These are phyloP conservation scores for Pteruthius melanotis DNA, from an alignment of 2,113 vertebrate genomes.

Conservation along the genomic window DNA sequence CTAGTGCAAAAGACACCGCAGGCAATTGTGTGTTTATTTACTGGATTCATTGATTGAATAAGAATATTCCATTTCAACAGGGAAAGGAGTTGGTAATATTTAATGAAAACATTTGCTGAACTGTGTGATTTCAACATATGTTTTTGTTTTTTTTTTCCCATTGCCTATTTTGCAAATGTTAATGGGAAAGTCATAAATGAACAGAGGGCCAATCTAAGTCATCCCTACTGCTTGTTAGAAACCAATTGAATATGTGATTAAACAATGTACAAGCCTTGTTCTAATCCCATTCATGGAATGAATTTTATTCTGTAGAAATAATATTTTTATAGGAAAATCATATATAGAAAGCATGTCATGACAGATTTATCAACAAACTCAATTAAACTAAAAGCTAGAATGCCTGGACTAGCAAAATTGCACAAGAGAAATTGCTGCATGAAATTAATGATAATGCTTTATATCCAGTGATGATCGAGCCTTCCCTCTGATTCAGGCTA, in stretches of 20 bases:
- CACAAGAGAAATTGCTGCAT: slow-evolving; percentile 8
- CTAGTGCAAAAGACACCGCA: neutral
- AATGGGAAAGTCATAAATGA: neutral
- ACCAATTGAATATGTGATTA: neutral
- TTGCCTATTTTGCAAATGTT: neutral
- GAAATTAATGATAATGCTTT: neutral
- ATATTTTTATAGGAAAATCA: neutral
- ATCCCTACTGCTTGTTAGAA: neutral
- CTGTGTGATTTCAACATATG: neutral
- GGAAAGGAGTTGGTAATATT: neutral
- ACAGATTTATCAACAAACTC: slow-evolving; percentile 53
- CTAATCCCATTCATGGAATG: neutral
- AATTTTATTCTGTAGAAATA: neutral
- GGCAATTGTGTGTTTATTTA: neutral
- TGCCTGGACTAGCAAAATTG: neutral
- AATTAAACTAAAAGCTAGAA: slow-evolving; percentile 52
- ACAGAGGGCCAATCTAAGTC: neutral
- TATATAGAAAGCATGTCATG: neutral
- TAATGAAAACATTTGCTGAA: neutral
- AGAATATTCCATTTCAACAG: neutral
- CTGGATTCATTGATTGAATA: neutral
- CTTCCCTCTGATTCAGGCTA: neutral
- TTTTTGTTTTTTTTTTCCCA: neutral
- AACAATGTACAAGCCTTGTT: neutral
- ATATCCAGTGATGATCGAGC: neutral